Base-by-base conservation (phyloP, 30 jellyfish, hydroid and myxozoan species). In the Hydractinia symbiolongicarpus region DNA sequence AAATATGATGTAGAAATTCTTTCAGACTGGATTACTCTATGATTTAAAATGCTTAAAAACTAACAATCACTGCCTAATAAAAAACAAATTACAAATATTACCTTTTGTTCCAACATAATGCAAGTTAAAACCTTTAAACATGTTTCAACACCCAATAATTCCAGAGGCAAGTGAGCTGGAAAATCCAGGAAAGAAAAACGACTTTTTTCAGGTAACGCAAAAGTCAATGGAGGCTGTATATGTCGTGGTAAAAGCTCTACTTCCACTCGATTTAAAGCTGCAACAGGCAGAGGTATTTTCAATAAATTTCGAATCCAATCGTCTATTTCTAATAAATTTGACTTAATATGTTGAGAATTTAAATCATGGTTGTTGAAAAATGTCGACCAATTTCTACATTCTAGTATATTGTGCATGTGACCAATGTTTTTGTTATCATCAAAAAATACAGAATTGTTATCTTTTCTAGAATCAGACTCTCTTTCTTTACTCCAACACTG, bases 131-230 rank as follows among this genome's bases (percentile, higher is more conserved):
- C 89, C 53, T 90, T 90, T 83, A 90, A 60, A 57, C 97, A 90
- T 4, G 97, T 90, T 49, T 90, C 97, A 81, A 90, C 95, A 21
- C 97, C 97, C 5, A 90, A 76, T 19, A 90, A 72, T 69, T 90
- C 97, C 44, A 90, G 70, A 5, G 97, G 97, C 52, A 90, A 82
- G 72, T 90, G 97, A 30, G 85, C 77, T 4, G 97, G 97, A 78
- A 79, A 90, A 61, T 90, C 97, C 50, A 86, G 84, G 78, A 90
- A 61, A 5, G 93, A 81, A 72, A 90, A 90, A 44, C 97, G 80
- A 67, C 97, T 90, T 77, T 86, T 90, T 82, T 90, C 97, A n/a
- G 97, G 97, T 72, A 90, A 86, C 8, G 97, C 97, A 84, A 90
- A 90, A 9, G 97, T 90, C 73, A 90, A 72, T 73, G 97, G 97